Evolutionary conservation across 2,888 invertebrate species (phyloP).

Genomic region (Melinaea marsaeus): DNA sequence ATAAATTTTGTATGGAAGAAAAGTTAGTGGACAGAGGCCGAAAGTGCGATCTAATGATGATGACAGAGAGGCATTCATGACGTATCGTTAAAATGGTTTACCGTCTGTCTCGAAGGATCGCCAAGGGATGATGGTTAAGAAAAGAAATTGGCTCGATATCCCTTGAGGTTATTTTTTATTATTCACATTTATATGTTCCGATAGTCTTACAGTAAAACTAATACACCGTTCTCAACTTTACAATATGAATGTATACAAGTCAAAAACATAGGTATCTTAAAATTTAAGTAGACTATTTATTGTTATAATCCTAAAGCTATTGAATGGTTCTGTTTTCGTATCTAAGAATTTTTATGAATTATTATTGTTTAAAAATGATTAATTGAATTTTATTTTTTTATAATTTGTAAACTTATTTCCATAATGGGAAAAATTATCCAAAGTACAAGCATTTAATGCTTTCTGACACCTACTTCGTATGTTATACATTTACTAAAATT

Average conservation of each 20-base stretch:
- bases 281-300: constrained; percentile 71
- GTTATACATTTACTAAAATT: constrained; percentile 62
- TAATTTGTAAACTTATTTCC: constrained; percentile 32
- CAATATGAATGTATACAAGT: constrained; percentile 75
- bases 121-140: constrained; percentile 64
- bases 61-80: constrained; percentile 77
- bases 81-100: constrained; percentile 76
- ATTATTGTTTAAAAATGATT: constrained; percentile 42
- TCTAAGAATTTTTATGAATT: constrained; percentile 56
- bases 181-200: constrained; percentile 74
- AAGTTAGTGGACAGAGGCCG: constrained; percentile 64
- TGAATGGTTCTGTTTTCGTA: constrained; percentile 68
- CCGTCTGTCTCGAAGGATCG: constrained; percentile 74
- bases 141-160: constrained; percentile 66
- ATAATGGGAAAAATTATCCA: constrained; percentile 56
- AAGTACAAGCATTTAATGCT: constrained; percentile 68
- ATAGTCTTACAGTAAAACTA: constrained; percentile 72
- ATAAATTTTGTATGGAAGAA: constrained; percentile 56
- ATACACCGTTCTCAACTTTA: constrained; percentile 69
- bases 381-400: constrained; percentile 32
- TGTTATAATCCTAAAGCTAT: constrained; percentile 74
- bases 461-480: constrained; percentile 67
- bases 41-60: constrained; percentile 75
- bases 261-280: constrained; percentile 76
- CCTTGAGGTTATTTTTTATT: constrained; percentile 61